phyloP scores from a whole-genome alignment of 2,888 invertebrate genomes.

The Troides oblongomaculatus region DNA sequence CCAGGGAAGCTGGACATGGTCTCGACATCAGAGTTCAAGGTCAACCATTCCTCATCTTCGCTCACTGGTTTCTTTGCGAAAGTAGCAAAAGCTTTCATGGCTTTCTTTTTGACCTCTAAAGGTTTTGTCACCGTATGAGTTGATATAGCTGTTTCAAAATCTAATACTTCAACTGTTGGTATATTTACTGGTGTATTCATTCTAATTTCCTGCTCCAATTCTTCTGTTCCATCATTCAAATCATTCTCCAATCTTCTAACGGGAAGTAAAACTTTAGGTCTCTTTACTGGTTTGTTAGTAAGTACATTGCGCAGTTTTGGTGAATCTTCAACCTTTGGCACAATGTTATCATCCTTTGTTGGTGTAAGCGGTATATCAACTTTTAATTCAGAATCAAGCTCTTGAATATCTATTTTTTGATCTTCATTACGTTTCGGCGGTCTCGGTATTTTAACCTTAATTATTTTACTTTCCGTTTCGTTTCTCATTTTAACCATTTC shows the following conservation, averaged over 20 bases:
- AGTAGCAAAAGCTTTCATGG: slow-evolving; percentile 47
- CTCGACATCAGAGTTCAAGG: slow-evolving; percentile 59
- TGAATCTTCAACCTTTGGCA: slow-evolving; percentile 55
- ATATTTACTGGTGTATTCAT: slow-evolving; percentile 20
- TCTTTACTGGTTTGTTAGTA: slow-evolving; percentile 56
- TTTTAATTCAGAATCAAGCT: slow-evolving; percentile 36
- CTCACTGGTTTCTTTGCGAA: slow-evolving; percentile 48
- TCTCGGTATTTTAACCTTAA: slow-evolving; percentile 62
- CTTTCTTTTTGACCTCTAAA: slow-evolving; percentile 40
- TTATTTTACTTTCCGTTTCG: slow-evolving; percentile 46
- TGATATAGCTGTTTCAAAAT: slow-evolving; percentile 67
- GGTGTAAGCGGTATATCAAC: slow-evolving; percentile 38
- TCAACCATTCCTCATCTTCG: slow-evolving; percentile 68
- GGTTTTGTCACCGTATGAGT: slow-evolving; percentile 68
- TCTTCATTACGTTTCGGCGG: slow-evolving; percentile 55
- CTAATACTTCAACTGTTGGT: slow-evolving; percentile 42
- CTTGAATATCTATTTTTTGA: slow-evolving; percentile 40
- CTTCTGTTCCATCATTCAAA: slow-evolving; percentile 34
- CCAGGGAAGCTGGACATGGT: slow-evolving; percentile 67
- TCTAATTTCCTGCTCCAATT: slow-evolving; percentile 36
- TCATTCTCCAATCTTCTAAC: slow-evolving; percentile 52
- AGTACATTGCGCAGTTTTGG: slow-evolving; percentile 65
- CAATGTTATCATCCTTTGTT: slow-evolving; percentile 33
- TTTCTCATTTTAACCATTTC: slow-evolving; percentile 37
- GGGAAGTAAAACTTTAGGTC: slow-evolving; percentile 64